These are phyloP conservation scores for Zaprionus camerounensis DNA, from an alignment of 1,140 invertebrate species.

Conservation along the genomic window DNA sequence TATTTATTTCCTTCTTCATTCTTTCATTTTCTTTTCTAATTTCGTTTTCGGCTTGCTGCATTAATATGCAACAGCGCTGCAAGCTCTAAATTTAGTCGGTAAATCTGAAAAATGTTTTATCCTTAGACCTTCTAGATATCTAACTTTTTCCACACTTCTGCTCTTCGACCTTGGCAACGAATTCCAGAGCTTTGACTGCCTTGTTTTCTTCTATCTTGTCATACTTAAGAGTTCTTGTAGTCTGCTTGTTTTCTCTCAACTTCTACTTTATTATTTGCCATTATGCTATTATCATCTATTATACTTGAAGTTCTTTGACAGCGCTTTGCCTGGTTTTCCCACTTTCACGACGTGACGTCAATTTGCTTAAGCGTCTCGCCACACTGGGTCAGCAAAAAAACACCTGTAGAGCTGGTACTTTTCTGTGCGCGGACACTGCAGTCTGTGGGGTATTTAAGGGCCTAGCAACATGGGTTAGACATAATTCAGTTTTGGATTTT, in stretches of 20 bases:
- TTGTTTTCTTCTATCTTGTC: background rate
- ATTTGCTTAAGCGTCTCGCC: constrained; percentile 13
- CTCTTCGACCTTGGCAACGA: background rate
- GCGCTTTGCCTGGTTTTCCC: background rate
- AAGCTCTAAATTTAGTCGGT: background rate
- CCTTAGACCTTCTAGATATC: background rate
- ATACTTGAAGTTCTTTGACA: background rate
- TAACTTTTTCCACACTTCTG: background rate
- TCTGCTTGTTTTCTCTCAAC: background rate
- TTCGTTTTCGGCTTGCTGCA: constrained; percentile 44
- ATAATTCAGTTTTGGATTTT: constrained; percentile 25
- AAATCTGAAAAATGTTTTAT: background rate
- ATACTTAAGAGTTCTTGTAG: background rate
- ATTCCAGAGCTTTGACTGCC: background rate
- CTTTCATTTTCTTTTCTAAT: constrained; percentile 53
- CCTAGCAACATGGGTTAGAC: background rate
- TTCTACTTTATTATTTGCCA: background rate
- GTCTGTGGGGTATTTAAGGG: constrained; percentile 1
- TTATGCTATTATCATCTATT: background rate
- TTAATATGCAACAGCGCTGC: constrained; percentile 23
- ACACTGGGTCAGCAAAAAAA: constrained; percentile 5
- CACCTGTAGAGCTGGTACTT: background rate
- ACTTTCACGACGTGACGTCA: constrained; percentile 9
- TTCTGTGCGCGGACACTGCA: background rate
- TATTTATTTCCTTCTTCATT: constrained; percentile 37